Evolutionary conservation across 1,140 invertebrate species (phyloP), one percentile per base, ranked within the genome.

Genomic region (Pteromalus puparum): DNA sequence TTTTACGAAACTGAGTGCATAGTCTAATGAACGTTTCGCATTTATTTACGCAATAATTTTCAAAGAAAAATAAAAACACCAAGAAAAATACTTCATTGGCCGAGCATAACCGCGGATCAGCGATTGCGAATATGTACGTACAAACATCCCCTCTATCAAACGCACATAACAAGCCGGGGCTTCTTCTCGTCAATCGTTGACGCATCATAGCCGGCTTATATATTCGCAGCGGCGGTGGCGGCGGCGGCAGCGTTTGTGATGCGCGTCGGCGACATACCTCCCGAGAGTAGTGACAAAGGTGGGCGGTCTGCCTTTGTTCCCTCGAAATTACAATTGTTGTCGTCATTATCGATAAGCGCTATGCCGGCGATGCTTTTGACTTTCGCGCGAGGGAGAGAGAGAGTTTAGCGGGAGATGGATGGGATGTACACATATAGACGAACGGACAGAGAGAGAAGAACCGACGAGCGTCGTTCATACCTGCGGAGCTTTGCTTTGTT

Each of bases 251-350:
- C 61, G 38, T 67, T 48, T 86, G 85, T 84, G 15, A 75, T 82
- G 82, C 65, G 80, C 88, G 87, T 87, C 86, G 85, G 87, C 86
- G 87, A 88, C 88, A 91, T 91, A 91, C 88, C 90, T 91, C 88
- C 53, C 82, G 79, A 79, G 84, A 86, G 87, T 21, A n/a, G 74
- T 24, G 74, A 75, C 74, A 48, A 75, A 75, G 42, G 74, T 46
- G 74, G 24, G 28, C 30, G 42, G 24, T 81, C 76, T 84, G 89
- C 90, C 92, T 92, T 92, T 90, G 92, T 88, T 87, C 86, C 78
- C 61, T n/a, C 87, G 87, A 90, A 91, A 93, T 93, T 91, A 92
- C 91, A 92, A 92, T 92, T 91, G 90, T 91, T 91, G 89, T 90
- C 88, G 88, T 92, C 90, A 88, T 88, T 92, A 90, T 90, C 90